phyloP scores from a whole-genome alignment of 2,113 vertebrate genomes.

The Chelonoidis abingdonii region DNA sequence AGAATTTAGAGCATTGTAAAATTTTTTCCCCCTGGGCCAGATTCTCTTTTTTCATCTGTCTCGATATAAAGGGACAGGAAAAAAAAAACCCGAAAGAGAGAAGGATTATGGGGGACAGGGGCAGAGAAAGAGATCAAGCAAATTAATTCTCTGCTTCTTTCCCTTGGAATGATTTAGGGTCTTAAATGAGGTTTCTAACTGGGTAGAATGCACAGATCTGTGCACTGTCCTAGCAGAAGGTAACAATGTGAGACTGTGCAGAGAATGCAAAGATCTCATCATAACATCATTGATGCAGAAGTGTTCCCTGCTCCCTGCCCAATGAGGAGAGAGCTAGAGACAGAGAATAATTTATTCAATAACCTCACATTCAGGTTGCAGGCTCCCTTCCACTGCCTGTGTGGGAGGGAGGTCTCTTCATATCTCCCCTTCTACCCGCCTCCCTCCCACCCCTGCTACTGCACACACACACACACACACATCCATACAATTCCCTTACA shows the following conservation, averaged over 20 bases:
- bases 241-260: neutral
- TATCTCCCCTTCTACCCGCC: constrained; percentile 58
- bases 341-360: constrained; percentile 57
- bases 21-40: constrained; percentile 6
- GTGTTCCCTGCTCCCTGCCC: neutral
- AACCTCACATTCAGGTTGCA: constrained; percentile 65
- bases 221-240: neutral
- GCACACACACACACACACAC: constrained; percentile 7
- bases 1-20: neutral
- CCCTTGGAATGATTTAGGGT: constrained; percentile 20
- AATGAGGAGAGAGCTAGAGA: neutral
- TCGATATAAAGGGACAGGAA: constrained; percentile 69
- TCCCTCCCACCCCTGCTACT: constrained; percentile 58
- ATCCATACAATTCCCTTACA: constrained; percentile 23
- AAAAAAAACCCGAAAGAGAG: constrained; percentile 52
- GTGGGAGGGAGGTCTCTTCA: constrained; percentile 59
- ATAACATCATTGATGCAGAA: constrained; percentile 2
- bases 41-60: constrained; percentile 63
- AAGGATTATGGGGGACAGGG: constrained; percentile 31
- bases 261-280: constrained; percentile 22
- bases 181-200: constrained; percentile 4
- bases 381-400: constrained; percentile 52
- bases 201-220: neutral
- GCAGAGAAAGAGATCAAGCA: constrained; percentile 48
- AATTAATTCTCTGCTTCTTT: constrained; percentile 20